phyloP scores from a whole-genome alignment of 2,888 invertebrate species.

The Limnephilus rhombicus region DNA sequence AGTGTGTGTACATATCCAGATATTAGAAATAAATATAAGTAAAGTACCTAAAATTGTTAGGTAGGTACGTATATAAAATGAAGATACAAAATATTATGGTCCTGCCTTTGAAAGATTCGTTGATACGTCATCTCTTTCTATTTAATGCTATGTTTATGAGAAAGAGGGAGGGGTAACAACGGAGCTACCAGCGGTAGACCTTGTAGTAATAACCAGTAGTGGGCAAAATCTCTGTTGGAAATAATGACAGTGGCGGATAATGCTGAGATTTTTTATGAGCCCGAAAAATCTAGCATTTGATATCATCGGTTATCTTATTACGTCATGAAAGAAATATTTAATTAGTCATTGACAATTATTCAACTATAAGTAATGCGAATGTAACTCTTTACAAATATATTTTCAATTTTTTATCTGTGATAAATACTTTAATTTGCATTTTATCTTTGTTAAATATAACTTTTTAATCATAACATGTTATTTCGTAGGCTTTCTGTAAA shows the following conservation, averaged over 20 bases:
- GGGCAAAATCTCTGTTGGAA: slow-evolving; percentile 37
- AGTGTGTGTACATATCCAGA: background rate
- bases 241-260: background rate
- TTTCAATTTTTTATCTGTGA: slow-evolving; percentile 30
- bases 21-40: background rate
- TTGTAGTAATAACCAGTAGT: background rate
- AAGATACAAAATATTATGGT: background rate
- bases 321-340: background rate
- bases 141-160: background rate
- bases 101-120: background rate
- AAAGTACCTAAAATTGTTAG: background rate
- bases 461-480: background rate
- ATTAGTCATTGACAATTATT: background rate
- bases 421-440: slow-evolving; percentile 23
- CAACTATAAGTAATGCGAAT: background rate
- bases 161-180: background rate
- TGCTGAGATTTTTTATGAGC: slow-evolving; percentile 66
- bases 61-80: background rate
- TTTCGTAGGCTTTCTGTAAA: background rate
- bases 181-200: background rate
- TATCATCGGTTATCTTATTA: slow-evolving; percentile 51
- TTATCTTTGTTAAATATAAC: background rate
- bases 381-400: background rate
- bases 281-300: slow-evolving; percentile 66
- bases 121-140: background rate